Evolutionary conservation across 2,797 vertebrate species (phyloP).

Genomic region (Clarias laeviceps): DNA sequence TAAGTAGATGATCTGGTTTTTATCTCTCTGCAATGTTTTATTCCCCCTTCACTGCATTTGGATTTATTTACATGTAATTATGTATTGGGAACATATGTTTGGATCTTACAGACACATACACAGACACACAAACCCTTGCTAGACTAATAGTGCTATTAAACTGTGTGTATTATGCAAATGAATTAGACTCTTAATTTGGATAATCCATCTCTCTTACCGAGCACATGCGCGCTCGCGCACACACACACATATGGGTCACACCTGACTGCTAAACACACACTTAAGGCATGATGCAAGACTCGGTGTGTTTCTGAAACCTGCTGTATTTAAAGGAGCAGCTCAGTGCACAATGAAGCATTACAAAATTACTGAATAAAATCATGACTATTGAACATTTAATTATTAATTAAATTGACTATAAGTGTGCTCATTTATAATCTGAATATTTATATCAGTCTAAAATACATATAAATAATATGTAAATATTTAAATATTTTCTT

Average conservation of each 20-base stretch:
- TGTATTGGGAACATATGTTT: not conserved
- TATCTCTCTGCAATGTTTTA: not conserved
- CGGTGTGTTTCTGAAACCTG: conserved; percentile 27
- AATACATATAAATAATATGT: not conserved
- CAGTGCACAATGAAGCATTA: not conserved
- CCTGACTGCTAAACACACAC: not conserved
- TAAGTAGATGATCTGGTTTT: not conserved
- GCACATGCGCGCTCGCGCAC: not conserved
- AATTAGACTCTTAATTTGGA: not conserved
- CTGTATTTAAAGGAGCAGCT: conserved; percentile 29
- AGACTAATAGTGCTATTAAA: not conserved
- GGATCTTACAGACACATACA: not conserved
- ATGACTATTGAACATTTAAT: not conserved
- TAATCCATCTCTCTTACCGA: not conserved
- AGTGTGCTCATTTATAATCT: not conserved
- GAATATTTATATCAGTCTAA: not conserved
- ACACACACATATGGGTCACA: not conserved
- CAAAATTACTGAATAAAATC: not conserved
- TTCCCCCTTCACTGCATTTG: not conserved
- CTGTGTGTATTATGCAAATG: not conserved
- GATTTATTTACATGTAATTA: not conserved
- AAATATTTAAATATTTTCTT: not conserved
- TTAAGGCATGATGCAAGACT: conserved; percentile 40
- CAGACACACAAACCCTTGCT: not conserved
- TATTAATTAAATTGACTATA: not conserved